Evolutionary conservation across 1,140 invertebrate species (phyloP), one percentile per base, ranked within the genome.

Genomic region (Drosophila ohnishii): DNA sequence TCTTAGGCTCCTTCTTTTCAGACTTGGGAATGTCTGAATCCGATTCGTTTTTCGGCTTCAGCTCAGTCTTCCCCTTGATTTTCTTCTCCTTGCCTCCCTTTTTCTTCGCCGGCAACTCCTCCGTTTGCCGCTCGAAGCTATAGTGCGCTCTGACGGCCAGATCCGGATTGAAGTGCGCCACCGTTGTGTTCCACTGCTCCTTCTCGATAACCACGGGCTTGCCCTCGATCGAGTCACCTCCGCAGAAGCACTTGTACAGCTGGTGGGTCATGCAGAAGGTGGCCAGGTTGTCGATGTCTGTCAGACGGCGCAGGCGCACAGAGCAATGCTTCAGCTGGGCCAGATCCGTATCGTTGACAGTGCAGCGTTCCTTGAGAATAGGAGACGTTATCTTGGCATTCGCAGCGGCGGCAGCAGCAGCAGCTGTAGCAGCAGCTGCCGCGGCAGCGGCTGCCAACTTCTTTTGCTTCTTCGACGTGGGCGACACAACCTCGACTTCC

Each of bases 211-310:
- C 19, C 16, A 91, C 67, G 0, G 86, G 86, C 45, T 84, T 82
- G 34, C 91, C 91, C 1, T 84, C 79, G 7, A 30, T 10, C 0
- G 80, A 75, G 0, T 69, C 51, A 6, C 86, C 87, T 4, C 90
- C 86, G 37, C 91, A 92, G 47, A 87, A 91, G 53, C 91, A 92
- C 42, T 92, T 92, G 53, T 92, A 92, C 7, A 92, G 63, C 47
- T 88, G 76, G 66, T 92, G 91, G 7, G 88, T 76, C 87, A 92
- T 91, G 47, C 91, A 92, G 56, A 84, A 92, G 1, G 67, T 75
- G 16, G 88, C 89, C 30, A 91, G 57, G 55, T 91, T 89, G 10
- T 64, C 74, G 7, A 90, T 56, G 19, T 89, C 74, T 1, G 78
- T 57, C 37, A 92, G 58, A 5, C 78, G 80, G 2, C 83, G 74